Evolutionary conservation across 2,113 vertebrate species (phyloP), one percentile per base, ranked within the genome.

Genomic region (Rostratula benghalensis): DNA sequence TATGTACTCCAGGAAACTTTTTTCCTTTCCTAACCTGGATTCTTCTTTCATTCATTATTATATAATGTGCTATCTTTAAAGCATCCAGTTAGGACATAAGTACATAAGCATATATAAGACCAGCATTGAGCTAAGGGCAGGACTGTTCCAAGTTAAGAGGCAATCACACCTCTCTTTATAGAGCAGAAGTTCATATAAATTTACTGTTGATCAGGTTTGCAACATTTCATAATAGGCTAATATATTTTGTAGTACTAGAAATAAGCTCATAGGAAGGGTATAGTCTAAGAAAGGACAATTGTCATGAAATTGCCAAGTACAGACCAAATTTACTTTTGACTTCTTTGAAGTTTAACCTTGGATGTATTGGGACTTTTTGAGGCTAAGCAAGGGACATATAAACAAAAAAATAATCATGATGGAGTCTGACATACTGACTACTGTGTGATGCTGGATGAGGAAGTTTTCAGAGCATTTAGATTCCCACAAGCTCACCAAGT

Each of bases 401-500:
- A 63, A n/a, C 13, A 65, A 7, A 79, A 54, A 51, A 70, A 5
- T 28, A 21, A 9, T 18, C 1, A 0, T 3, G 11, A 13, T 18
- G 46, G 18, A 46, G 17, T 7, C 15, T 35, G 71, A 8, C 54
- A 9, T 2, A 1, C 7, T 23, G 51, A 24, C 13, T 6, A 20
- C 22, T 3, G 53, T 2, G 21, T 20, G 69, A 8, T 21, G 14
- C 39, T 25, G 27, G 18, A 3, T 3, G 37, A 11, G 31, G n/a
- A 70, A 7, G 8, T 30, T 75, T 87, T 27, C 77, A 67, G 77
- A 27, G 1, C 11, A 0, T 31, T 27, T 46, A 37, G 23, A 9
- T 83, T 67, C 43, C 10, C 46, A 20, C 10, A 79, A 59, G 18
- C 28, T 79, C n/a, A 1, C 2, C 0, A 41, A 4, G n/a, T 19